Base-by-base conservation (phyloP, 2,888 invertebrate species). In the Galerucella nymphaeae region DNA sequence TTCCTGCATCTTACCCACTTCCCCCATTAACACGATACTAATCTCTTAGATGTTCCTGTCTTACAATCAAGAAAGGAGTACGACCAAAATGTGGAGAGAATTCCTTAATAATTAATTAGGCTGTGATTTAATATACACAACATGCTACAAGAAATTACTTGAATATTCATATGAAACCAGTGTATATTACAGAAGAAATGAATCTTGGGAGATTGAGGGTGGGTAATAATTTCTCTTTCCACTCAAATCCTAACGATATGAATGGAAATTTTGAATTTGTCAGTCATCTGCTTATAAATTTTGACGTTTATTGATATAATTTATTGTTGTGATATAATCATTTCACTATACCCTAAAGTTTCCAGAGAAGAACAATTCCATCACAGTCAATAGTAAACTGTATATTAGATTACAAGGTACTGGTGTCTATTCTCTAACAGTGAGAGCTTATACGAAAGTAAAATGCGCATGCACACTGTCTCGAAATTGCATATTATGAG, bases 21-120 rank as follows among this genome's bases (percentile, higher is more conserved):
- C 69, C 68, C 59, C 72, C 65, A 72, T 72, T 69, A 72, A 69
- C 72, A 69, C 50, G 68, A 69, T 69, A 72, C 72, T 72, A 72
- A 72, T 72, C 69, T 69, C 53, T 65, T 71, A 38, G 58, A 64
- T 53, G 58, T 58, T 66, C 16, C 57, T 23, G 58, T 55, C 16
- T 10, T 30, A 53, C 48, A 45, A 68, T 68, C 61, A 61, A 30
- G 38, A 38, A 50, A 48, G 23, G 55, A 48, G n/a, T 68, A 30
- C 30, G 16, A 48, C 50, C 59, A 68, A 68, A 68, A 68, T 48
- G 45, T 50, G 61, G 30, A 61, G 61, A 38, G 23, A 61, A 61
- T 68, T 48, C 18, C 50, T 59, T 61, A 68, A 61, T 68, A 68
- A 59, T 59, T 68, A 61, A 66, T 66, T 66, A 55, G n/a, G 16